A percentile compares a stretch with the other conserved stretches of the same genome.
Evolutionary conservation across 2,888 invertebrate species (phyloP).

Genomic region (Chouioia cunea): DNA sequence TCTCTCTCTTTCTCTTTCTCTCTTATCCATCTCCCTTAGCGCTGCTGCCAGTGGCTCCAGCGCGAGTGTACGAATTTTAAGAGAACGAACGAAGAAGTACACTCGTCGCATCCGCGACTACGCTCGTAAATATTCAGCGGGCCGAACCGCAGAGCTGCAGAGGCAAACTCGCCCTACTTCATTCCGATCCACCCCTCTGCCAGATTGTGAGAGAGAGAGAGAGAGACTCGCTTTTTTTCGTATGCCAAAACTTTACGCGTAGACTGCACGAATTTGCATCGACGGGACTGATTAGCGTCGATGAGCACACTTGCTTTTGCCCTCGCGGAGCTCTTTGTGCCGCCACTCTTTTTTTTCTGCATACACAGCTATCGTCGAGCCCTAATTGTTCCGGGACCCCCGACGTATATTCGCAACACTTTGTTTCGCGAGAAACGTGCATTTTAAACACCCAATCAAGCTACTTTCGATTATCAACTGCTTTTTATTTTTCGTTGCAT

Average conservation of each 20-base stretch:
- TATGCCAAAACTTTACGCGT: too few species aligned
- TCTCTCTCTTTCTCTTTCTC: conserved; percentile 32
- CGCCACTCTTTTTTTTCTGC: too few species aligned
- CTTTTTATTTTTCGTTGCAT: too few species aligned
- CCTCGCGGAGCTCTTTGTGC: too few species aligned
- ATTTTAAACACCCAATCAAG: too few species aligned
- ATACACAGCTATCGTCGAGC: too few species aligned
- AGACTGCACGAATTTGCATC: conserved; percentile 41
- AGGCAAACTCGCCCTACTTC: conserved; percentile 10
- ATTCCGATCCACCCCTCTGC: not conserved
- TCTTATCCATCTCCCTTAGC: conserved; percentile 6
- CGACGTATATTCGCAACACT: not conserved
- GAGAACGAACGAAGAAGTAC: conserved; percentile 48
- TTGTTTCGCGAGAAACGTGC: not conserved
- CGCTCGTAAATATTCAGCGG: conserved; percentile 55
- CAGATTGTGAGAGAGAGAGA: not conserved
- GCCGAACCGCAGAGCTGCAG: conserved; percentile 37
- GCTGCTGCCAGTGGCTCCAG: conserved; percentile 1
- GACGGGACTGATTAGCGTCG: conserved; percentile 43
- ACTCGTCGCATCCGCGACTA: conserved; percentile 46
- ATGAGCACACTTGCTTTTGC: conserved; percentile 23
- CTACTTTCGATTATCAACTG: too few species aligned
- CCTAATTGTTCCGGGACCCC: not conserved
- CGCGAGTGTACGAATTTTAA: conserved; percentile 50
- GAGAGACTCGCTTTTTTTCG: not conserved